Percentiles rank a stretch among this genome's conserved stretches.
phyloP scores from a whole-genome alignment of 2,797 vertebrate species.

The Clarias platycephalus region DNA sequence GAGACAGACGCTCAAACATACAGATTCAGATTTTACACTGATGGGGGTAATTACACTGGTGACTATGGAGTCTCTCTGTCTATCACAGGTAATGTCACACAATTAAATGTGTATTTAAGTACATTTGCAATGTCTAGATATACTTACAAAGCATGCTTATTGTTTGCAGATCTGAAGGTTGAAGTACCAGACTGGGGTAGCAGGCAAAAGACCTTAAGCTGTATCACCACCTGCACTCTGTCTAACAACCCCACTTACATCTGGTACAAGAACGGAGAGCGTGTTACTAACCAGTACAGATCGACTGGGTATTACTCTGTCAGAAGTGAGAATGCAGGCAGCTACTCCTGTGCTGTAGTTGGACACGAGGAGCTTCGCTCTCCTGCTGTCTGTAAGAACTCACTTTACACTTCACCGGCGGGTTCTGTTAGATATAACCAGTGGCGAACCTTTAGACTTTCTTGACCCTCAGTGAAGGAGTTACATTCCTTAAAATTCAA shows the following conservation, averaged over 20 bases:
- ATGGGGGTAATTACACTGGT: background rate
- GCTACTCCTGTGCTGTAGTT: conserved; percentile 36
- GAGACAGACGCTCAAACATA: conserved; percentile 57
- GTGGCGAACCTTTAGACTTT: too few species aligned
- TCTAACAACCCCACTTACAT: conserved; percentile 20
- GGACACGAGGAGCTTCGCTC: conserved; percentile 23
- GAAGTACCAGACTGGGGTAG: background rate
- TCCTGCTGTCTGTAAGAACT: conserved; percentile 40
- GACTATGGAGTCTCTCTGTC: conserved; percentile 55
- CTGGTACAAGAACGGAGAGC: conserved; percentile 39
- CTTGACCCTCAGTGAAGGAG: too few species aligned
- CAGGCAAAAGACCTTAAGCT: background rate
- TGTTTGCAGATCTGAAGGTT: conserved; percentile 32
- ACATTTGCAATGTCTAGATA: background rate
- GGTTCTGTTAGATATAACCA: background rate
- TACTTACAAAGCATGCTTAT: background rate
- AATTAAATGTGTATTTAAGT: background rate
- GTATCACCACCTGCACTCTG: conserved; percentile 39
- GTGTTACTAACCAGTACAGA: accelerated
- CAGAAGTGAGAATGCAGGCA: background rate
- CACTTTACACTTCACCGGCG: background rate
- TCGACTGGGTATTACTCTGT: background rate
- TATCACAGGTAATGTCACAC: conserved; percentile 58
- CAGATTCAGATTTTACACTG: conserved; percentile 39
- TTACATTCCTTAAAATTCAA: background rate